These are phyloP conservation scores for Hylaea fasciaria DNA, from an alignment of 2,888 invertebrate genomes.

Conservation along the genomic window DNA sequence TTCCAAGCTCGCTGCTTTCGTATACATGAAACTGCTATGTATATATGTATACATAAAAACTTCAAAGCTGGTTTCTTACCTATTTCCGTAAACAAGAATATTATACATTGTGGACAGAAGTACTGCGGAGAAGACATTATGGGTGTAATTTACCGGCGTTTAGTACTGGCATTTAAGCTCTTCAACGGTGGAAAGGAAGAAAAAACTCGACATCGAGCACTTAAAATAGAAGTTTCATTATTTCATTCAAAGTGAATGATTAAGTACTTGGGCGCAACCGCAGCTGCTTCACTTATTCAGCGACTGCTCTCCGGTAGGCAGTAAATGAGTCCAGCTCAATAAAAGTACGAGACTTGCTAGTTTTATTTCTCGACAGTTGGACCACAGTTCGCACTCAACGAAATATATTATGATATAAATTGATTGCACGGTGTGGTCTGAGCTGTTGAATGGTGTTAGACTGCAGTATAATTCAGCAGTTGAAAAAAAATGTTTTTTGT, in stretches of 20 bases:
- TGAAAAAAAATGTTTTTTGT: neutral
- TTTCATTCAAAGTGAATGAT: constrained; percentile 54
- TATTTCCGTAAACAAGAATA: neutral
- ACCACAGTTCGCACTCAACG: neutral
- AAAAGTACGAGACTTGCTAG: constrained; percentile 8
- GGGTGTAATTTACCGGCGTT: constrained; percentile 9
- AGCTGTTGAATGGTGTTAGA: neutral
- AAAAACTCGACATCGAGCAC: constrained; percentile 1
- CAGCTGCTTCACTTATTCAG: constrained; percentile 51
- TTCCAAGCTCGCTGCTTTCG: constrained; percentile 43
- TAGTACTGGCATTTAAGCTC: constrained; percentile 8
- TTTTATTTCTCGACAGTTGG: constrained; percentile 5
- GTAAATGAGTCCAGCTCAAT: constrained; percentile 48
- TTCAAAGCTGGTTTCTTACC: constrained; percentile 9
- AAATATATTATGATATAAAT: neutral
- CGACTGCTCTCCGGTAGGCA: constrained; percentile 43
- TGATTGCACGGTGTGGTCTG: constrained; percentile 1
- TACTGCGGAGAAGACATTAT: neutral
- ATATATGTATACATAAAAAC: constrained; percentile 24
- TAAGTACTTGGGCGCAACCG: constrained; percentile 44
- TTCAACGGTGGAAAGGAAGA: constrained; percentile 8
- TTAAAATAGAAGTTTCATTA: constrained; percentile 20
- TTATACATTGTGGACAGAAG: neutral
- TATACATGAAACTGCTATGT: constrained; percentile 14
- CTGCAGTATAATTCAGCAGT: neutral